Evolutionary conservation across 2,888 invertebrate genomes (phyloP).

Genomic region (Drosophila koepferae): DNA sequence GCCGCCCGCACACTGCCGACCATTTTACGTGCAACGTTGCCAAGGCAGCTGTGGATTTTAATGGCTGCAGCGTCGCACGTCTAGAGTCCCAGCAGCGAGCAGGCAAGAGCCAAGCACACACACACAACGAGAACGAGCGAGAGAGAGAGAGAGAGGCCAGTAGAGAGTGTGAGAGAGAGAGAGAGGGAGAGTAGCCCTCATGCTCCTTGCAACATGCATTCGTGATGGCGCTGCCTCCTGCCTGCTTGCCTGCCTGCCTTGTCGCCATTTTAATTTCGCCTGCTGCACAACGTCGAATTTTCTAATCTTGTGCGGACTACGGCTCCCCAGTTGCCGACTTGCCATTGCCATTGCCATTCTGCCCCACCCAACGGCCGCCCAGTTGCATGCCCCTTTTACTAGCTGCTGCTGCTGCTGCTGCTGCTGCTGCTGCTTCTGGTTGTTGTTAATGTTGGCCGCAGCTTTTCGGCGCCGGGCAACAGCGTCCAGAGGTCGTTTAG

Average conservation of each 20-base stretch:
- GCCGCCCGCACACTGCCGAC: slow-evolving; percentile 61
- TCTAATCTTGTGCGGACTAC: slow-evolving; percentile 81
- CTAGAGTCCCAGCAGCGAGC: slow-evolving; percentile 69
- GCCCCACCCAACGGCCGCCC: slow-evolving; percentile 7
- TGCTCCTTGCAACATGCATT: slow-evolving; percentile 67
- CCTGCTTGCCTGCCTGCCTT: slow-evolving; percentile 35
- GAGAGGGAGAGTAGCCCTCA: neutral
- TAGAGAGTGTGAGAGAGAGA: neutral
- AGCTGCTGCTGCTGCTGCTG: slow-evolving; percentile 3
- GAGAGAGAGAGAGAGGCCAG: neutral
- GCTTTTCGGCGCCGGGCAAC: slow-evolving; percentile 70
- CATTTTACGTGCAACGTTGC: slow-evolving; percentile 57
- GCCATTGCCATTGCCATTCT: slow-evolving; percentile 40
- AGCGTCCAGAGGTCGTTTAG: slow-evolving; percentile 80
- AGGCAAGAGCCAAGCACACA: slow-evolving; percentile 7
- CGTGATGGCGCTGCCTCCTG: slow-evolving; percentile 61
- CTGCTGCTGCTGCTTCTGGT: slow-evolving; percentile 29
- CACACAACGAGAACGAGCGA: slow-evolving; percentile 4
- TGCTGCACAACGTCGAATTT: slow-evolving; percentile 81
- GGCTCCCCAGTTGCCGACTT: slow-evolving; percentile 76
- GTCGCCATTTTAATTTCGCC: slow-evolving; percentile 79
- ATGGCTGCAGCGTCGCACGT: slow-evolving; percentile 78
- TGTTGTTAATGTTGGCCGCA: slow-evolving; percentile 68
- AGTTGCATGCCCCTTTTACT: slow-evolving; percentile 1
- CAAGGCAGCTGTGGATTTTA: slow-evolving; percentile 71